phyloP scores from a whole-genome alignment of 2,888 invertebrate species.

The Latrodectus elegans region DNA sequence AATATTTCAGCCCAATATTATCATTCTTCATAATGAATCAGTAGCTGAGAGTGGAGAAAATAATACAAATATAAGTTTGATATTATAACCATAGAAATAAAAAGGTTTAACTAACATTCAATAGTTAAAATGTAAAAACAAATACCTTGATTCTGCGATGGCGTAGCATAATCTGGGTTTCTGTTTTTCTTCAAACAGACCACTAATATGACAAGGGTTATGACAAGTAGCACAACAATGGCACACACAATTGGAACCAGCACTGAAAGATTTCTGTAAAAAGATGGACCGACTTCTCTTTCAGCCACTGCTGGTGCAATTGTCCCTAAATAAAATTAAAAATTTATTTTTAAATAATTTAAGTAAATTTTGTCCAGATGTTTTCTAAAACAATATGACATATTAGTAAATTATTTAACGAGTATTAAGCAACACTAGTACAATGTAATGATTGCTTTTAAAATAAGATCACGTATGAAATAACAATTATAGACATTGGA shows the following conservation, averaged over 20 bases:
- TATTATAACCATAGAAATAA: too few species aligned
- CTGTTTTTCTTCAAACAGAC: slow-evolving; percentile 66
- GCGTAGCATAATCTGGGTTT: slow-evolving; percentile 62
- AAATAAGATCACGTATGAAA: too few species aligned
- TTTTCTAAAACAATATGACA: background rate
- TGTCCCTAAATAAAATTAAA: slow-evolving; percentile 42
- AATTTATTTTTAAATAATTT: background rate
- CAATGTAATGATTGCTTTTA: too few species aligned
- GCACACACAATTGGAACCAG: slow-evolving; percentile 66
- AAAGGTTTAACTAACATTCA: too few species aligned
- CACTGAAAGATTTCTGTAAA: slow-evolving; percentile 65
- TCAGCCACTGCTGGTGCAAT: slow-evolving; percentile 60
- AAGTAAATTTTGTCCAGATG: background rate
- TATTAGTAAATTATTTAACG: background rate
- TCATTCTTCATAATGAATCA: too few species aligned
- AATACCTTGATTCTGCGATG: slow-evolving; percentile 61
- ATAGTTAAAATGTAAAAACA: background rate
- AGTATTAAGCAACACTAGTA: too few species aligned
- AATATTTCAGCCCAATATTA: too few species aligned
- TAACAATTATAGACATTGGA: too few species aligned
- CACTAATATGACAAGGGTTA: slow-evolving; percentile 63
- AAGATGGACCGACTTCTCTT: slow-evolving; percentile 53
- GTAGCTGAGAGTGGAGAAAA: too few species aligned
- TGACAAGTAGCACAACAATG: slow-evolving; percentile 63
- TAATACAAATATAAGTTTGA: too few species aligned